phyloP scores from a whole-genome alignment of 1,140 invertebrate species.

The Drosophila pruinosa region DNA sequence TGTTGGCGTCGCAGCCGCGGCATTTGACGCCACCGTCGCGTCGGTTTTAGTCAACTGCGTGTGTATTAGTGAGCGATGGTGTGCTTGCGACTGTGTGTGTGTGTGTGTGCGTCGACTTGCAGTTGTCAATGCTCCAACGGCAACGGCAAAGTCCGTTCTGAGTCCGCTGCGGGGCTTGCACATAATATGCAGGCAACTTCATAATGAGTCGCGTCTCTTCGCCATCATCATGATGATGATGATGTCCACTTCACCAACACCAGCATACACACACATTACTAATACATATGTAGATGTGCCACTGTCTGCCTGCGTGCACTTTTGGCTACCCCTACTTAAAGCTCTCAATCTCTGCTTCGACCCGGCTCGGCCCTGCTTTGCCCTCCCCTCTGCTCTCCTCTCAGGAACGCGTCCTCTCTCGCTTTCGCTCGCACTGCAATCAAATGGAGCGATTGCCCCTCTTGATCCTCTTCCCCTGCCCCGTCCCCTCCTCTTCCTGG shows the following conservation, averaged over 20 bases:
- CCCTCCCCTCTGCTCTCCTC: background rate
- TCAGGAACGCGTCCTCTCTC: constrained; percentile 6
- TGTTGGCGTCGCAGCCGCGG: constrained; percentile 24
- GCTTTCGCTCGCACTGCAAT: constrained; percentile 23
- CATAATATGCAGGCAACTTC: constrained; percentile 72
- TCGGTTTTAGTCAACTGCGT: constrained; percentile 16
- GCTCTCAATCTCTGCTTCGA: constrained; percentile 48
- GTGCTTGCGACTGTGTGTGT: no score
- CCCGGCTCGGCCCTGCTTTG: constrained; percentile 14
- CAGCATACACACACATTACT: constrained; percentile 19
- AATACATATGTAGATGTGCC: background rate
- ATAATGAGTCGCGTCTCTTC: constrained; percentile 56
- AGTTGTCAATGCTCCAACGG: constrained; percentile 69
- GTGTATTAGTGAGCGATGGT: no score
- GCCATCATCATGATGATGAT: constrained; percentile 44
- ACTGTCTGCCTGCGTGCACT: constrained; percentile 9
- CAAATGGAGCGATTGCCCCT: constrained; percentile 20
- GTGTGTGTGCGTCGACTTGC: constrained; percentile 36
- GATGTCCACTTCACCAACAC: background rate
- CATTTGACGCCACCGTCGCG: constrained; percentile 40
- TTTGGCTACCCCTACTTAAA: constrained; percentile 70
- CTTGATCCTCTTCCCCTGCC: background rate
- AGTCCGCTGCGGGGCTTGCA: constrained; percentile 68
- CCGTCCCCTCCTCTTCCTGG: background rate
- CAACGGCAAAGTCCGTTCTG: constrained; percentile 63